Evolutionary conservation across 2,797 vertebrate genomes (phyloP).

Genomic region (Kryptolebias ocellatus): DNA sequence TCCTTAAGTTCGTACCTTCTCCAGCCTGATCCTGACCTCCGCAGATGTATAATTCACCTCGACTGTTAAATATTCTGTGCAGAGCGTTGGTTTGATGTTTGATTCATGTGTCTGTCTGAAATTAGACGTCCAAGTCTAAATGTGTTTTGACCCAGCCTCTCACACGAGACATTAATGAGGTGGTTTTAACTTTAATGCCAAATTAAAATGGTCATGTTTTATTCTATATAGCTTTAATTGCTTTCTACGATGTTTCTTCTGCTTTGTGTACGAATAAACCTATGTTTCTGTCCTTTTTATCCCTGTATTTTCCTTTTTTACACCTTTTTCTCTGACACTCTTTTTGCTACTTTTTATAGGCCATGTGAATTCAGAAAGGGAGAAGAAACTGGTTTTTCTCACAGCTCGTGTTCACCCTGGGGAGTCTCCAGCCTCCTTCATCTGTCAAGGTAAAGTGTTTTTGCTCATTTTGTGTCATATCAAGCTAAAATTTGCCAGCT

Average conservation of each 20-base stretch:
- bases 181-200: slow-evolving; percentile 13
- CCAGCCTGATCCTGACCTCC: slow-evolving; percentile 63
- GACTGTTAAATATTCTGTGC: slow-evolving; percentile 69
- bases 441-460: slow-evolving; percentile 93
- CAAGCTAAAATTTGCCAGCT: not conserved
- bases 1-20: slow-evolving; percentile 63
- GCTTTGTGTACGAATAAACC: slow-evolving; percentile 23
- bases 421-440: slow-evolving; percentile 96
- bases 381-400: slow-evolving; percentile 94
- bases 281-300: slow-evolving; percentile 3
- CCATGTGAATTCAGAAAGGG: slow-evolving; percentile 84
- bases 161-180: not conserved
- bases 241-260: not conserved
- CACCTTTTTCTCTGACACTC: not conserved
- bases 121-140: slow-evolving; percentile 21
- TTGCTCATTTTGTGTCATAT: not conserved
- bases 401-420: slow-evolving; percentile 94
- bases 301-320: slow-evolving; percentile 9
- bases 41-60: slow-evolving; percentile 77
- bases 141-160: slow-evolving; percentile 27
- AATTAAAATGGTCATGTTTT: slow-evolving; percentile 7
- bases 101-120: slow-evolving; percentile 64
- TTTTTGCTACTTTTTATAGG: slow-evolving; percentile 60
- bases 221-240: not conserved
- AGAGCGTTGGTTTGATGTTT: slow-evolving; percentile 74